Evolutionary conservation across 2,113 vertebrate genomes (phyloP).

Genomic region (Picathartes gymnocephalus): DNA sequence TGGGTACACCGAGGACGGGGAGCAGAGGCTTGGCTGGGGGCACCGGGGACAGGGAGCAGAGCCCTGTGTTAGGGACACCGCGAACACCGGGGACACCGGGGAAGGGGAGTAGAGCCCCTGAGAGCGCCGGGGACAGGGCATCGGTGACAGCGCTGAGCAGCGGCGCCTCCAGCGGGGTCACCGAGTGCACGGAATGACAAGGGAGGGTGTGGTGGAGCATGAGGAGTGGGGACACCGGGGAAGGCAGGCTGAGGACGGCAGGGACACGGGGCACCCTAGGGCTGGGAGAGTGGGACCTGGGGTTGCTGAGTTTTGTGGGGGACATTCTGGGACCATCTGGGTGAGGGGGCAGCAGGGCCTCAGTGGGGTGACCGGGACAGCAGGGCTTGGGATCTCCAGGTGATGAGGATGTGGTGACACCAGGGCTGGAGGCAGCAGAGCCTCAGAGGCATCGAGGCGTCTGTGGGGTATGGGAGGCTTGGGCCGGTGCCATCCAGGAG

Average conservation of each 20-base stretch:
- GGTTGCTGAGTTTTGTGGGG: not conserved
- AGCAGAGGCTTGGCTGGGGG: not conserved
- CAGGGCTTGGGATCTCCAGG: not conserved
- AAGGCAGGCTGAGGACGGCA: not conserved
- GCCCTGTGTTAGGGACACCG: not conserved
- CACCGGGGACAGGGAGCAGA: not conserved
- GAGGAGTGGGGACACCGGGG: not conserved
- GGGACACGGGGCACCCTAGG: not conserved
- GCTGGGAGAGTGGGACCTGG: not conserved
- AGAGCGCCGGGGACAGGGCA: not conserved
- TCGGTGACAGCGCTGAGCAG: not conserved
- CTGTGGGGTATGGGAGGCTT: not conserved
- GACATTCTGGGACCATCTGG: not conserved
- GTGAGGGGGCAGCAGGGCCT: not conserved
- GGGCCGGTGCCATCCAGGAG: not conserved
- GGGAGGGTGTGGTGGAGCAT: not conserved
- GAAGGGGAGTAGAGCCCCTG: not conserved
- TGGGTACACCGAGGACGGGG: not conserved
- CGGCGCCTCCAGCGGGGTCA: not conserved
- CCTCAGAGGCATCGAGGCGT: not conserved
- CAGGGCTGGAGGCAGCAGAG: not conserved
- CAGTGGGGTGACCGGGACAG: not conserved
- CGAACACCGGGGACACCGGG: not conserved
- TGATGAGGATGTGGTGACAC: not conserved
- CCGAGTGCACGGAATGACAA: too few species aligned